These are phyloP conservation scores for Sciurus carolinensis DNA, from an alignment of 2,797 vertebrate genomes.

Conservation along the genomic window DNA sequence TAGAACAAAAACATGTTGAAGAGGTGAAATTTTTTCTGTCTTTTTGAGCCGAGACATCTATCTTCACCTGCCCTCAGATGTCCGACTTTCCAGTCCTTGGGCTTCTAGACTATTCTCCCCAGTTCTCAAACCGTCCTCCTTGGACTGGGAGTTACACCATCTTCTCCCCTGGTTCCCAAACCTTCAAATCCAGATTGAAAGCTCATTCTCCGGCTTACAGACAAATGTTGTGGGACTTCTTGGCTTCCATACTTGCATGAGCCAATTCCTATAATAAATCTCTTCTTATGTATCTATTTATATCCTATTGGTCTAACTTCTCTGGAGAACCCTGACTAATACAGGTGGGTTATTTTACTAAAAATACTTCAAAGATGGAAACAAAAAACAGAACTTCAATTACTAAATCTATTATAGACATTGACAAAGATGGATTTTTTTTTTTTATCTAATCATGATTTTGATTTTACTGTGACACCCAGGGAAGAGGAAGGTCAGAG, in stretches of 20 bases:
- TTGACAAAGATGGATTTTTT: neutral
- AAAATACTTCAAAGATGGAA: constrained; percentile 31
- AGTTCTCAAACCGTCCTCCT: neutral
- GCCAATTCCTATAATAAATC: neutral
- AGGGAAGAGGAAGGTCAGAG: neutral
- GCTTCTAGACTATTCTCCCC: neutral
- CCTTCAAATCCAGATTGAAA: neutral
- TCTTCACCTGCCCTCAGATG: neutral
- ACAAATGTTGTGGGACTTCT: neutral
- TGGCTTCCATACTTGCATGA: neutral
- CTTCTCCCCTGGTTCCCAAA: neutral
- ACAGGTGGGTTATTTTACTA: neutral
- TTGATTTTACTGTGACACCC: constrained; percentile 17
- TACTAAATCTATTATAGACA: neutral
- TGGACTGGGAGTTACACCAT: neutral
- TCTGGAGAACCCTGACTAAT: neutral
- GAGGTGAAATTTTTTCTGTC: neutral
- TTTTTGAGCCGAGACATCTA: neutral
- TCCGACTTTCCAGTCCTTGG: neutral
- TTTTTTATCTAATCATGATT: constrained; percentile 13
- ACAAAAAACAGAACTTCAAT: constrained; percentile 57
- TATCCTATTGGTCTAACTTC: neutral
- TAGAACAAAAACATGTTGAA: neutral
- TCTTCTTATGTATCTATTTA: neutral
- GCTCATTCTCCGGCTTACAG: neutral